Base-by-base conservation (phyloP, 2,113 vertebrate species). In the Lota lota region DNA sequence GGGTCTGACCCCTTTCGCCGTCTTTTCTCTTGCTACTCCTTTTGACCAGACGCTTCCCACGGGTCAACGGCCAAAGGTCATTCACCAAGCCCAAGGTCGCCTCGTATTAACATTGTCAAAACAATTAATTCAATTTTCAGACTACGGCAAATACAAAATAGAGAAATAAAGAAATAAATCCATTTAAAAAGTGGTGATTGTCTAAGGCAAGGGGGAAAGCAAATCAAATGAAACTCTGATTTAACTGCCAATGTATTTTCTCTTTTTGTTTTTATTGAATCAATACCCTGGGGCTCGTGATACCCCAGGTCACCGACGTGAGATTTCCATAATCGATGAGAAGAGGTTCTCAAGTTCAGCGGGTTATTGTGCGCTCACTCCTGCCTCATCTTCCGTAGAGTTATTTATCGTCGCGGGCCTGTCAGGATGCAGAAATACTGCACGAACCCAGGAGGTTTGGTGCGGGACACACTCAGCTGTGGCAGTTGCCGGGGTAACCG, bases 61-160 rank as follows among this genome's bases (percentile, higher is more conserved):
- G 61, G 80, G 88, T 94, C 90, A 92, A 88, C 88, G 92, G 76
- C 78, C 87, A 82, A 83, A 90, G 93, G 93, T 93, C 90, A 82
- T 63, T 82, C 85, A 88, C 86, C 89, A 83, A 84, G 21, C 86
- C 91, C 88, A 91, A 93, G 93, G 93, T 94, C 91, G 80, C 89
- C 90, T 86, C 59, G 17, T 80, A 76, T 86, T 90, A 92, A 92
- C 81, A 78, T 85, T 90, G 51, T 53, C 51, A 70, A 58, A 89
- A 86, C 88, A 91, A 89, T 94, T 95, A 94, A 95, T 95, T 94
- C 89, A 90, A 94, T 95, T 89, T 93, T 80, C 22, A 70, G 67
- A 83, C 75, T 86, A 76, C 73, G 57, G 70, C 72, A 69, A 71
- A 74, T 69, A 79, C 67, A 83, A 74, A 56, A 53, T 14, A 53